These are phyloP conservation scores for Calyptommatus sinebrachiatus DNA, from an alignment of 2,113 vertebrate genomes.

Conservation along the genomic window DNA sequence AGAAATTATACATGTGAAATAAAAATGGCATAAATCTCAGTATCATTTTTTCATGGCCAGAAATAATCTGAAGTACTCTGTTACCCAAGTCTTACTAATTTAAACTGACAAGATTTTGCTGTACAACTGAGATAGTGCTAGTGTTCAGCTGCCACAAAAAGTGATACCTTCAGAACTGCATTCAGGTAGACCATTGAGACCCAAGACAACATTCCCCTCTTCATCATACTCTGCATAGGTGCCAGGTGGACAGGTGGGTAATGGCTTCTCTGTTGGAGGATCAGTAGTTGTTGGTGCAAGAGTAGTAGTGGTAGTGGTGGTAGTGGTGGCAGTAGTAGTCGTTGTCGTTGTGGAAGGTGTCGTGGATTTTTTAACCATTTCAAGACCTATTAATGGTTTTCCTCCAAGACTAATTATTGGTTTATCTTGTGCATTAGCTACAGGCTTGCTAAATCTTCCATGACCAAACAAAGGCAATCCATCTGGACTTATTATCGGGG, in stretches of 20 bases:
- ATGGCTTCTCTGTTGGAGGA: constrained; percentile 64
- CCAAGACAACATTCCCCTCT: constrained; percentile 78
- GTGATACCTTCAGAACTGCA: constrained; percentile 88
- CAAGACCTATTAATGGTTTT: constrained; percentile 88
- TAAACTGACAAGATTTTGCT: background rate
- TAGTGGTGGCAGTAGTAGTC: constrained; percentile 58
- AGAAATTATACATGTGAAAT: background rate
- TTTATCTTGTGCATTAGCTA: constrained; percentile 90
- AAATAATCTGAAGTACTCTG: background rate
- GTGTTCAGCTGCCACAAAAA: background rate
- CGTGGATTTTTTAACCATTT: constrained; percentile 78
- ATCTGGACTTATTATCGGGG: constrained; percentile 88
- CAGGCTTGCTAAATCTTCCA: constrained; percentile 85
- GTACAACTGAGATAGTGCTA: background rate
- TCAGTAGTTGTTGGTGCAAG: constrained; percentile 72
- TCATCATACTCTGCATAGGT: constrained; percentile 80
- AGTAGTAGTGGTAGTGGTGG: constrained; percentile 71
- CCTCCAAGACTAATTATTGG: constrained; percentile 89
- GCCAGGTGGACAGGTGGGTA: constrained; percentile 88
- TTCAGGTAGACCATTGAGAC: constrained; percentile 77
- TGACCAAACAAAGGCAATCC: constrained; percentile 93
- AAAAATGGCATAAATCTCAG: background rate
- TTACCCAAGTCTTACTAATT: background rate
- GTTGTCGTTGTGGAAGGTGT: constrained; percentile 61
- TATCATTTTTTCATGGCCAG: background rate